Base-by-base conservation (phyloP, 2,113 vertebrate genomes). In the Smithornis capensis region DNA sequence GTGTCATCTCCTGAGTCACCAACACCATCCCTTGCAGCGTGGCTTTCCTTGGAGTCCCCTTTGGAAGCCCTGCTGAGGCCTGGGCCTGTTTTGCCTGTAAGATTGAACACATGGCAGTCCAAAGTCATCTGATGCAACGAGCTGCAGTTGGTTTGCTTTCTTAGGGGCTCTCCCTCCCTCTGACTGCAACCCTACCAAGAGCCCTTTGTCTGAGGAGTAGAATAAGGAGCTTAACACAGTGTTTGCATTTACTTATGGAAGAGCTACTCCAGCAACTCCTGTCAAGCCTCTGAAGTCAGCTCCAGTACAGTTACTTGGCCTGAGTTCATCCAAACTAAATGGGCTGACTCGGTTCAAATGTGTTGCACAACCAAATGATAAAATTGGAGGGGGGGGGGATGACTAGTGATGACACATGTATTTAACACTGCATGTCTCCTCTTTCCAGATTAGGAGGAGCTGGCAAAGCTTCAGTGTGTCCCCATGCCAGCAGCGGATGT, bases 401-500 rank as follows among this genome's bases (percentile, higher is more conserved):
- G 81, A 42, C 57, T 92, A 4, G 87, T 76, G 96, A 93, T 97
- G 96, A 97, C 94, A 97, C 95, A 95, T 95, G 83, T 95, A 93
- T 83, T 97, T 95, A 96, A 94, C 94, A 95, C 93, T 14, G 68
- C 94, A 57, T 91, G 92, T 83, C 70, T 85, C 85, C 88, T 83
- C 71, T 83, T 83, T 85, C 70, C 74, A 92, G 87, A 96, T 93
- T 65, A 92, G 92, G 89, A 80, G 86, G 35, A 84, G 88, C 92
- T 95, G 91, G 91, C 67, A 84, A 81, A 81, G 86, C 81, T 49
- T 6, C 19, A 18, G 42, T 56, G 37, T 69, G 83, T 74, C 76
- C 87, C 28, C 83, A 81, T 97, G 96, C 97, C 97, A 97, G 29
- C 94, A 94, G 95, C 90, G 96, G 96, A 97, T 97, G 96, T 96